Evolutionary conservation across 2,888 invertebrate species (phyloP), one percentile per base, ranked within the genome.

Genomic region (Callyntrura sp.): DNA sequence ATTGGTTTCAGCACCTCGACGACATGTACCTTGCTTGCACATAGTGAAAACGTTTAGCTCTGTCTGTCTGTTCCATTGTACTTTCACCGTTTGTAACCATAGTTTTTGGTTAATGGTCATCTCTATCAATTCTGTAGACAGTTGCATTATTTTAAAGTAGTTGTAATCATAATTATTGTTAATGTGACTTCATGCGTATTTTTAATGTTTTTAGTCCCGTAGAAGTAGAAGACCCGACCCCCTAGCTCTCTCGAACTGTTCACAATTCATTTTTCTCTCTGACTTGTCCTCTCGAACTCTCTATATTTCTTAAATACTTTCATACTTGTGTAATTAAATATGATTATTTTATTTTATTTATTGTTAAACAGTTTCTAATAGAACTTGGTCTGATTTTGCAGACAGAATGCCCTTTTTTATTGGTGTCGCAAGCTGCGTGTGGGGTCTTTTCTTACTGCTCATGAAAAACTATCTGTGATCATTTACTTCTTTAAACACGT

Each of bases 351-450:
- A 28, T 45, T 60, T 14, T 55, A 28, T 60, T 55, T 57, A 28
- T 51, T 70, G 28, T 35, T 70, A 35, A 2, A 48, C 20, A n/a
- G 48, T 12, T 62, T 60, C 48, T 78, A 83, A 88, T 83, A 76
- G 76, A 48, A 84, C 88, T 92, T 91, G 93, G 92, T 92, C 93
- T 92, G 88, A 90, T 92, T 90, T 93, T 93, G 93, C 94, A 94
- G 95, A 95, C 94, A 95, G 94, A 94, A 94, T 97, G 95, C 97
- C 97, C 94, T 95, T 97, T 95, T 96, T 97, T 96, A 96, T 98
- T 95, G 98, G 98, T 95, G 96, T 98, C 95, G 97, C 97, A 94
- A 97, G 97, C 94, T 98, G 97, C 96, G 96, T 98, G 95, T 97
- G 97, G 97, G 98, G 97, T 95, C 95, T 97, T 95, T 95, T 96